Percentiles rank a stretch among this genome's conserved stretches.
These are phyloP conservation scores for Candidula unifasciata DNA, from an alignment of 2,888 invertebrate genomes.

Conservation along the genomic window DNA sequence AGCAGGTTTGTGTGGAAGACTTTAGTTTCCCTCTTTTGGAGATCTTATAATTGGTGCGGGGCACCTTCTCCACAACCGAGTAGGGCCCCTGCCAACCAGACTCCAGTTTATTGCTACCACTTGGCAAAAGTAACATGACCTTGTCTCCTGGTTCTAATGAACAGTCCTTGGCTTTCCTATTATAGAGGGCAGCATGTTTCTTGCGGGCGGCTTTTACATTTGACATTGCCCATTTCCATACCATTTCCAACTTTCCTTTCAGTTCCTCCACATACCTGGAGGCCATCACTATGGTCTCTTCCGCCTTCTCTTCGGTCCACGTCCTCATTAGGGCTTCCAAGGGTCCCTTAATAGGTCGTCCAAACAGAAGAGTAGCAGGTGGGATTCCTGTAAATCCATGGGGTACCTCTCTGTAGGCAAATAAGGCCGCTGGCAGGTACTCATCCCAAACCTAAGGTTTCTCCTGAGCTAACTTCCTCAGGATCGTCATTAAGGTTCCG, in stretches of 20 bases:
- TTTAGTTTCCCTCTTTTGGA: no score
- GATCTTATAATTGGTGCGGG: not conserved
- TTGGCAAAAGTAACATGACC: not conserved
- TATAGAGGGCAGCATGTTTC: no score
- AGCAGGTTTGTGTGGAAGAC: no score
- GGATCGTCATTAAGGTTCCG: not conserved
- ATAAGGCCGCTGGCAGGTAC: not conserved
- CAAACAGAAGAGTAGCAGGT: not conserved
- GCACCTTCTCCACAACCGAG: not conserved
- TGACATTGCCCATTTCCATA: not conserved
- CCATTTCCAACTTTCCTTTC: not conserved
- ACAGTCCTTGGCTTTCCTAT: no score
- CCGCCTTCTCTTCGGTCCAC: not conserved
- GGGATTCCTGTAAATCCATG: not conserved
- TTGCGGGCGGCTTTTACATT: not conserved
- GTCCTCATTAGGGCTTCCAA: not conserved
- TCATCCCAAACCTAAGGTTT: not conserved
- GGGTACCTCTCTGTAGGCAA: not conserved
- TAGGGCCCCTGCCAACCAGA: not conserved
- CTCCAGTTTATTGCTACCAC: not conserved
- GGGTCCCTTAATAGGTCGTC: not conserved
- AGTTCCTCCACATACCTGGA: not conserved
- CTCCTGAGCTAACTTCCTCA: not conserved
- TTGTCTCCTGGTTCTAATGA: not conserved
- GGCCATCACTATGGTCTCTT: not conserved